These are phyloP conservation scores for Asteroscopus sphinx DNA, from an alignment of 2,888 invertebrate genomes.

Conservation along the genomic window DNA sequence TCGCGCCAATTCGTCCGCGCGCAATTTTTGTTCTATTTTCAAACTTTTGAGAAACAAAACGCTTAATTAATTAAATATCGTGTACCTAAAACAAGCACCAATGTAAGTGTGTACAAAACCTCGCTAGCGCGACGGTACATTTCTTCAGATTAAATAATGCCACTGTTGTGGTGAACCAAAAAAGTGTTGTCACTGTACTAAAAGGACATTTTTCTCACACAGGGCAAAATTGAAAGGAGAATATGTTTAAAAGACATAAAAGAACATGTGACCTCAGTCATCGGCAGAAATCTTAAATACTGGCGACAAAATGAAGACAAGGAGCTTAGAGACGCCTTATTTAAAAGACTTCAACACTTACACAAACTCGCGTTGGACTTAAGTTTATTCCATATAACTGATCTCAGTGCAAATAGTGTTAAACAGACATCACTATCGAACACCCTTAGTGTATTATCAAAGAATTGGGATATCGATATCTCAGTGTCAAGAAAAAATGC, in stretches of 20 bases:
- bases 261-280: constrained; percentile 84
- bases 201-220: too few species aligned
- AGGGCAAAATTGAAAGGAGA: constrained; percentile 77
- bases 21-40: too few species aligned
- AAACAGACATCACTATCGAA: constrained; percentile 69
- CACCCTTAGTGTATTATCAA: constrained; percentile 72
- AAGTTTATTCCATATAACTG: constrained; percentile 76
- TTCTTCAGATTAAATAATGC: too few species aligned
- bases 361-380: constrained; percentile 78
- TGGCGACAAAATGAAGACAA: constrained; percentile 82
- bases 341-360: constrained; percentile 79
- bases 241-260: constrained; percentile 86
- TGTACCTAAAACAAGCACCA: too few species aligned
- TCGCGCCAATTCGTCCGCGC: too few species aligned
- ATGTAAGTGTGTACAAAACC: too few species aligned
- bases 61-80: too few species aligned
- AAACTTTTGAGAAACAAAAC: too few species aligned
- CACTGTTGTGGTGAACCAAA: too few species aligned
- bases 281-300: constrained; percentile 86
- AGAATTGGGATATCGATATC: constrained; percentile 77
- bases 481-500: constrained; percentile 73
- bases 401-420: constrained; percentile 70
- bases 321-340: constrained; percentile 74
- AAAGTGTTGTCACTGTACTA: too few species aligned
- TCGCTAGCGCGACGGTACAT: too few species aligned